A percentile compares a stretch with the other conserved stretches of the same genome.
Evolutionary conservation across 2,888 invertebrate species (phyloP).

Genomic region (Andricus quercusramuli): DNA sequence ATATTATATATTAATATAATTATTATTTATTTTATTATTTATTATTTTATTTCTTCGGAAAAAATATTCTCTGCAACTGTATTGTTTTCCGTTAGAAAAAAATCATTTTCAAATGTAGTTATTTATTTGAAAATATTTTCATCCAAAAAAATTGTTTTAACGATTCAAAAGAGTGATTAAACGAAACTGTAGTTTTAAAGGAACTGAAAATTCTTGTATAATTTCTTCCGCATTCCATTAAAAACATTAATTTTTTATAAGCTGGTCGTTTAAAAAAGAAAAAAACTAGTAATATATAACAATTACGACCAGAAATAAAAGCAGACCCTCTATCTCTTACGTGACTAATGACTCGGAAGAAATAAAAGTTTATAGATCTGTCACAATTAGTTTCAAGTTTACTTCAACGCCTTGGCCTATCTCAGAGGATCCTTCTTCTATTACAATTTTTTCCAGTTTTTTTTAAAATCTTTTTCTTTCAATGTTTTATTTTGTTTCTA

Average conservation of each 20-base stretch:
- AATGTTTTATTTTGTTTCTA: background rate
- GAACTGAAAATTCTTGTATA: background rate
- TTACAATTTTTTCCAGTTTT: background rate
- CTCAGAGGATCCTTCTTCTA: background rate
- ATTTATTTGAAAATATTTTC: no score
- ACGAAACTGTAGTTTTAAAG: no score
- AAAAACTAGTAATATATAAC: conserved; percentile 3
- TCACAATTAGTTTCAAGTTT: conserved; percentile 39
- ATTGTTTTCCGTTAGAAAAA: no score
- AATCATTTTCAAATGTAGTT: no score
- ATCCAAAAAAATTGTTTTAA: no score
- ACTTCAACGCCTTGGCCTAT: conserved; percentile 26
- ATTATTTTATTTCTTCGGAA: no score
- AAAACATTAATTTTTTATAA: conserved; percentile 16
- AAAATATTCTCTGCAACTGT: no score
- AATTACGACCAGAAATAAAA: conserved; percentile 23
- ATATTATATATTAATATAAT: no score
- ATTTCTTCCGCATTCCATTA: conserved; percentile 33
- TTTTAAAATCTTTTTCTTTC: background rate
- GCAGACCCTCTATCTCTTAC: background rate
- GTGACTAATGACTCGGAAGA: conserved; percentile 11
- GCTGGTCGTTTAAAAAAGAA: background rate
- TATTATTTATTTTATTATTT: no score
- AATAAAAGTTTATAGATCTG: conserved; percentile 35
- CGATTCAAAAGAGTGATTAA: no score